A percentile compares a stretch with the other conserved stretches of the same genome.
Conservation (phyloP, 1,140 invertebrate species). For the Trichonephila inaurata region DNA sequence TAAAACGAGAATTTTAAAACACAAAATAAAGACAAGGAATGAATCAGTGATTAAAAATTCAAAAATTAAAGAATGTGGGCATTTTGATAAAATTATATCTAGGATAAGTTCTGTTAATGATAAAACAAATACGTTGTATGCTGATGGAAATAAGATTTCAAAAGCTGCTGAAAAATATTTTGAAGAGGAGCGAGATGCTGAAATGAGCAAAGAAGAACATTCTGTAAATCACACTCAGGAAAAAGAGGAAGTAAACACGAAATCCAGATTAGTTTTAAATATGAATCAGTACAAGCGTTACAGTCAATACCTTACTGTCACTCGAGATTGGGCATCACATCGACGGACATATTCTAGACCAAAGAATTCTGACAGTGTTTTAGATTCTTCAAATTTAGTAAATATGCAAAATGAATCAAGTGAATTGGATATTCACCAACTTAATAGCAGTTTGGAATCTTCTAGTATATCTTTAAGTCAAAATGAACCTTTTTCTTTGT, state of each 20-base stretch:
- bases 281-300: constrained; percentile 49
- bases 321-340: constrained; percentile 49
- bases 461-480: constrained; percentile 23
- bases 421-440: constrained; percentile 27
- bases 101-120: constrained; percentile 43
- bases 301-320: constrained; percentile 52
- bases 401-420: constrained; percentile 14
- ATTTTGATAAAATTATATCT: constrained; percentile 48
- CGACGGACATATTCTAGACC: constrained; percentile 58
- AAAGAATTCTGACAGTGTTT: not conserved
- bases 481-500: not conserved
- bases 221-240: not conserved
- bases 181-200: not conserved
- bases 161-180: constrained; percentile 54
- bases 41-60: constrained; percentile 40
- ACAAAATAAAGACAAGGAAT: constrained; percentile 27
- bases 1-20: constrained; percentile 17
- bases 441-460: not conserved
- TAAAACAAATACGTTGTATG: not conserved
- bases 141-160: not conserved
- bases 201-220: not conserved
- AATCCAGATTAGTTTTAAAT: constrained; percentile 37
- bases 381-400: constrained; percentile 31
- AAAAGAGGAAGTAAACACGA: constrained; percentile 40
- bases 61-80: constrained; percentile 50